These are phyloP conservation scores for Dendrocincla tyrannina DNA, from an alignment of 2,797 vertebrate genomes.

Conservation along the genomic window DNA sequence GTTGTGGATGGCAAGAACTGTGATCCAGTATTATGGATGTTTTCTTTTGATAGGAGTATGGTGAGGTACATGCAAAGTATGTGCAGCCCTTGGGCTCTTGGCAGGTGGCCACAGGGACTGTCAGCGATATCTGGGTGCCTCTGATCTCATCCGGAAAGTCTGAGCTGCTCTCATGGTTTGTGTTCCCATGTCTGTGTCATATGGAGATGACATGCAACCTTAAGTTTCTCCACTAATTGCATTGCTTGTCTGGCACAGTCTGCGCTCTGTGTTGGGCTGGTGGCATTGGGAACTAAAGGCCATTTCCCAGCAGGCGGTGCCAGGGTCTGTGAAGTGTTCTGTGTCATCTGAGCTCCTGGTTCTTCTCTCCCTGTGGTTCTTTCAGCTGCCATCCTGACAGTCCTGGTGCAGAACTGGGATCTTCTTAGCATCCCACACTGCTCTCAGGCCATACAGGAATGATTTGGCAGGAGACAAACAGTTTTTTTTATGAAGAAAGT, in stretches of 20 bases:
- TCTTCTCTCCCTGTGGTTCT: background rate
- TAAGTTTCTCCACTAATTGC: background rate
- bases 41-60: slow-evolving; percentile 50
- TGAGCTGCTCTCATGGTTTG: background rate
- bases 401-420: accelerated
- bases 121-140: background rate
- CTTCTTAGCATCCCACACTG: accelerated
- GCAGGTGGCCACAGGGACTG: background rate
- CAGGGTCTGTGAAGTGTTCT: accelerated
- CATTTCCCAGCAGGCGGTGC: accelerated
- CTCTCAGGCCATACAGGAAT: background rate
- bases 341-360: accelerated
- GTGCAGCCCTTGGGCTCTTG: slow-evolving; percentile 37
- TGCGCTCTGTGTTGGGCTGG: background rate
- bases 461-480: background rate
- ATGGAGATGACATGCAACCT: background rate
- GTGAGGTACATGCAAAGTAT: slow-evolving; percentile 49
- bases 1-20: slow-evolving; percentile 48
- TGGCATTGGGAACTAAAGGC: background rate
- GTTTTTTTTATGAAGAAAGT: background rate
- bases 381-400: accelerated
- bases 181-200: background rate
- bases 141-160: background rate
- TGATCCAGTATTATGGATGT: slow-evolving; percentile 34
- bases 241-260: accelerated